These are phyloP conservation scores for Epinotia nisella DNA, from an alignment of 2,888 invertebrate species.

Conservation along the genomic window DNA sequence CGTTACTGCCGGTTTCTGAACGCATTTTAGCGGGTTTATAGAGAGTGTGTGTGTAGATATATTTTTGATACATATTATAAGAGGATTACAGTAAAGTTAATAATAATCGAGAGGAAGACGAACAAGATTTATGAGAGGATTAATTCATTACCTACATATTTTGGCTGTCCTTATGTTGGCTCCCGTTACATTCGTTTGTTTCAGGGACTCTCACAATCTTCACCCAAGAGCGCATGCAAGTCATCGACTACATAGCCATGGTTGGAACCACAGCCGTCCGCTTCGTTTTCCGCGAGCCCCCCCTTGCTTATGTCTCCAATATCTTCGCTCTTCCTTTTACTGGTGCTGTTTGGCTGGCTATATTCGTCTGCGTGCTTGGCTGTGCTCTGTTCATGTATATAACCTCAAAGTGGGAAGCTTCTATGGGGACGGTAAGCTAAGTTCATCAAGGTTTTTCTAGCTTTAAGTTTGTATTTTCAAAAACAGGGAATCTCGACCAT, in stretches of 20 bases:
- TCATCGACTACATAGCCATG: conserved; percentile 84
- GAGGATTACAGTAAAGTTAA: too few species aligned
- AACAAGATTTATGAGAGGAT: too few species aligned
- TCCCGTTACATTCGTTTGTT: background rate
- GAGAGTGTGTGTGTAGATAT: too few species aligned
- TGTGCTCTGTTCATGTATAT: conserved; percentile 76
- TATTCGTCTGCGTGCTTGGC: conserved; percentile 77
- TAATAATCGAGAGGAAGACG: too few species aligned
- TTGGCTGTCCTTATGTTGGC: background rate
- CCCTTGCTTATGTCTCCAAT: conserved; percentile 87
- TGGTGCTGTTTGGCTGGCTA: conserved; percentile 86
- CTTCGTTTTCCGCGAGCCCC: conserved; percentile 88
- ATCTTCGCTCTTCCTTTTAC: conserved; percentile 88
- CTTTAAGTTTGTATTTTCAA: too few species aligned
- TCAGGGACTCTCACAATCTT: conserved; percentile 75
- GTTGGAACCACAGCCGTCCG: conserved; percentile 81
- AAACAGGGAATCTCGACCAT: too few species aligned
- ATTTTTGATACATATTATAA: too few species aligned
- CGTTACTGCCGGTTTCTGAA: too few species aligned
- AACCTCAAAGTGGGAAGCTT: conserved; percentile 79
- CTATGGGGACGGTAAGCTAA: conserved; percentile 68
- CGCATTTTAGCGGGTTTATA: too few species aligned
- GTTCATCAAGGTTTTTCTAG: too few species aligned
- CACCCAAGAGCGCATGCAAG: conserved; percentile 71
- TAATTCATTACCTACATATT: too few species aligned